Base-by-base conservation (phyloP, 2,888 invertebrate genomes). In the Drosophila prostipennis region DNA sequence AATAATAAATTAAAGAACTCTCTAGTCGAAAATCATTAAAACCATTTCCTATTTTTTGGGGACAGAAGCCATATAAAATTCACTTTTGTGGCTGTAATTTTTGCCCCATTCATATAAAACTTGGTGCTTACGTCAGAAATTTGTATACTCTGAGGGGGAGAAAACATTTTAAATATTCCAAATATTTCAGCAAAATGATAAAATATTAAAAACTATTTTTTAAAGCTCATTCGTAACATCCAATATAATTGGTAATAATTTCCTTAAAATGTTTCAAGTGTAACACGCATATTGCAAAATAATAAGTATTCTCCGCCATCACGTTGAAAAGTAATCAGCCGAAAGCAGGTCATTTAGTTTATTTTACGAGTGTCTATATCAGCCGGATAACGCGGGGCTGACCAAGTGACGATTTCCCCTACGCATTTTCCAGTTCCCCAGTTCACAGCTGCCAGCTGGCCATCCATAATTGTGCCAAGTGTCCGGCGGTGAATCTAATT, bases 401-500 rank as follows among this genome's bases (percentile, higher is more conserved):
- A 46, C 61, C 63, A 63, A 39, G 23, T 37, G 64, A 52, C 26
- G 34, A 19, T 40, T 29, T 29, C 34, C 39, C 32, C 10, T 2
- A 13, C 43, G 13, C 23, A 43, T 6, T 43, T 43, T 19, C 6
- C 46, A 46, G 29, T 3, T 32, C 10, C 6, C 23, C 23, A 43
- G n/a, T 13, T 23, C 6, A 8, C 29, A 46, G 71, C 48, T 39
- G 37, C 26, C 42, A 39, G 51, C 51, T 48, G 53, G 48, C 49
- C 63, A 54, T 43, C 73, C 70, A 54, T 81, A 73, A 85, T 74
- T 74, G 60, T 57, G 74, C 56, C 60, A 69, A 67, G 75, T 69
- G 75, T 64, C 69, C 72, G 76, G 56, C 76, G 72, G 68, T 79
- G 86, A 77, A 85, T 85, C 87, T 74, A 88, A 83, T 83, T 83